Evolutionary conservation across 2,797 vertebrate species (phyloP).

Genomic region (Coregonus suidteri): DNA sequence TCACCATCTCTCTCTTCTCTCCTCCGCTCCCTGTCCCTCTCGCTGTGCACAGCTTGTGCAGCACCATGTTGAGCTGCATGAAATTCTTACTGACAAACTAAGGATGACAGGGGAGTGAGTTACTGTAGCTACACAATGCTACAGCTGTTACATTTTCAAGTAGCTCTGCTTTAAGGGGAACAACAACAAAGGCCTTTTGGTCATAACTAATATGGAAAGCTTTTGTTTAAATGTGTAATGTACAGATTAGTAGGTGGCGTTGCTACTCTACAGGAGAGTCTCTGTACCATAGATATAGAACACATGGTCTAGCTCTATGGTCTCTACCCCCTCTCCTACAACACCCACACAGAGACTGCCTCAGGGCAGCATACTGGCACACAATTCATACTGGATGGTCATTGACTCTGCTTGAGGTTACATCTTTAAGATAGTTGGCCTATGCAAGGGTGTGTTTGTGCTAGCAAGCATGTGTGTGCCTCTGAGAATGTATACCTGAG

Average conservation of each 20-base stretch:
- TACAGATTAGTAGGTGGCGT: conserved; percentile 23
- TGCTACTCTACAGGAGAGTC: conserved; percentile 6
- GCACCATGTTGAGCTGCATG: not conserved
- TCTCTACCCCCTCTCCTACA: conserved; percentile 11
- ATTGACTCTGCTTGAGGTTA: conserved; percentile 9
- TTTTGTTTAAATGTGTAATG: conserved; percentile 32
- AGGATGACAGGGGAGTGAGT: not conserved
- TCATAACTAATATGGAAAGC: conserved; percentile 20
- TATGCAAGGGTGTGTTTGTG: conserved; percentile 14
- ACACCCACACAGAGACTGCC: conserved; percentile 38
- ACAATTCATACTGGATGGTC: conserved; percentile 29
- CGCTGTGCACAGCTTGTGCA: not conserved
- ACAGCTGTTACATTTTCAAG: not conserved
- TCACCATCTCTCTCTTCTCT: not conserved
- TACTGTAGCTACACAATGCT: not conserved
- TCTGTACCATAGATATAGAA: too few relatives aligned
- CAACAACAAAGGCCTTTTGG: conserved; percentile 14
- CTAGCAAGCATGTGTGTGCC: not conserved
- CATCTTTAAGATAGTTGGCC: conserved; percentile 15
- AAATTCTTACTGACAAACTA: not conserved
- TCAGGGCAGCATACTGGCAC: conserved; percentile 27
- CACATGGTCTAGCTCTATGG: not conserved
- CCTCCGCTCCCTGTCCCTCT: not conserved
- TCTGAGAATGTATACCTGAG: not conserved
- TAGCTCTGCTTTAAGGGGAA: conserved; percentile 9